A percentile compares a stretch with the other conserved stretches of the same genome.
Conservation (phyloP, 2,113 vertebrate genomes). For the Capreolus pygargus region DNA sequence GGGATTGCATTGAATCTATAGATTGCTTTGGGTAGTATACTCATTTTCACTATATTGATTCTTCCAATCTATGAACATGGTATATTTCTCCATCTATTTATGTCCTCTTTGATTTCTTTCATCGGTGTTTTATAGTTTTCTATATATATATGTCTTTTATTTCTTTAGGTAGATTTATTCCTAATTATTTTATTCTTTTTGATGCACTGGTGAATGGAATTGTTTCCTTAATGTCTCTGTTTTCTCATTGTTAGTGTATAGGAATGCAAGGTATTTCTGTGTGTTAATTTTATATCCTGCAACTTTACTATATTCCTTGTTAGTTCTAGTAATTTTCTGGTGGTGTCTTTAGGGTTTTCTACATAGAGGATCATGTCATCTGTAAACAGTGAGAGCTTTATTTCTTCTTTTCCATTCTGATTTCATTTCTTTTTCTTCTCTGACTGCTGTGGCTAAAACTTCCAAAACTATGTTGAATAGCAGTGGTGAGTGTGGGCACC, state of each 20-base stretch:
- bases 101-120: background rate
- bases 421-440: background rate
- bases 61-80: background rate
- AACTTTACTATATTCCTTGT: background rate
- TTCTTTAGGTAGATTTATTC: background rate
- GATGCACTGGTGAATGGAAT: background rate
- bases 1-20: background rate
- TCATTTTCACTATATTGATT: background rate
- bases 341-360: background rate
- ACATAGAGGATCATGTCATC: background rate
- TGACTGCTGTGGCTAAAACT: background rate
- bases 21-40: background rate
- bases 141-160: background rate
- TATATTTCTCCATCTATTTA: background rate
- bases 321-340: background rate
- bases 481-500: background rate
- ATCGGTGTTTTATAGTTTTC: background rate
- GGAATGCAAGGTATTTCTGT: background rate
- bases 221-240: background rate
- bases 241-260: background rate
- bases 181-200: background rate
- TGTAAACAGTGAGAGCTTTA: background rate
- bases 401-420: background rate
- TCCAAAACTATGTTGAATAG: background rate
- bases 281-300: background rate